Evolutionary conservation across 2,797 vertebrate species (phyloP).

Genomic region (Lutjanus campechanus): DNA sequence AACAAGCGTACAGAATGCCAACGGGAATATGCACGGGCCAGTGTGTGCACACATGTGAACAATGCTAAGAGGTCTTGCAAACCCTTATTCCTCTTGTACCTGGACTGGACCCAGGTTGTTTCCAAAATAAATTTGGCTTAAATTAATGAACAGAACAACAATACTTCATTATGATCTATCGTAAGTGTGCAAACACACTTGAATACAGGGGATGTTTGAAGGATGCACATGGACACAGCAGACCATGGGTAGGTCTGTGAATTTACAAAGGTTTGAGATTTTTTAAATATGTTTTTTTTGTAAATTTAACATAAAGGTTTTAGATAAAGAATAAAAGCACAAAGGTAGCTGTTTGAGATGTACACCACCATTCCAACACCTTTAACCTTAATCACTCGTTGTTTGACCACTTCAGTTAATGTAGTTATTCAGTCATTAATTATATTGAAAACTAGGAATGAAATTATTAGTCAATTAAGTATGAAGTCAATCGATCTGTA

Average conservation of each 20-base stretch:
- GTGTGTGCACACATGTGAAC: conserved; percentile 15
- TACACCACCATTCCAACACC: neutral
- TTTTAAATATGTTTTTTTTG: neutral
- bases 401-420: neutral
- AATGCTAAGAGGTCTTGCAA: conserved; percentile 25
- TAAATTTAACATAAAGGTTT: neutral
- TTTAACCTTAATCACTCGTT: neutral
- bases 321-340: neutral
- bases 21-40: conserved; percentile 12
- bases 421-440: neutral
- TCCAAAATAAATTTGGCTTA: conserved; percentile 31
- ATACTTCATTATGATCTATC: conserved; percentile 16
- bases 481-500: too few species aligned
- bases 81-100: conserved; percentile 6
- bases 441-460: neutral
- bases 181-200: neutral
- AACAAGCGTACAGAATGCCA: conserved; percentile 38
- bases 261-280: neutral
- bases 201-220: neutral
- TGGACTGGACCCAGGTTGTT: conserved; percentile 6
- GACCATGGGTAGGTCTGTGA: neutral
- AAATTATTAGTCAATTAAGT: neutral
- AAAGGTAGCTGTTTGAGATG: neutral
- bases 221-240: neutral
- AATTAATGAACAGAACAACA: conserved; percentile 32